Conservation (phyloP, 2,113 vertebrate genomes). For the Okapia johnstoni region DNA sequence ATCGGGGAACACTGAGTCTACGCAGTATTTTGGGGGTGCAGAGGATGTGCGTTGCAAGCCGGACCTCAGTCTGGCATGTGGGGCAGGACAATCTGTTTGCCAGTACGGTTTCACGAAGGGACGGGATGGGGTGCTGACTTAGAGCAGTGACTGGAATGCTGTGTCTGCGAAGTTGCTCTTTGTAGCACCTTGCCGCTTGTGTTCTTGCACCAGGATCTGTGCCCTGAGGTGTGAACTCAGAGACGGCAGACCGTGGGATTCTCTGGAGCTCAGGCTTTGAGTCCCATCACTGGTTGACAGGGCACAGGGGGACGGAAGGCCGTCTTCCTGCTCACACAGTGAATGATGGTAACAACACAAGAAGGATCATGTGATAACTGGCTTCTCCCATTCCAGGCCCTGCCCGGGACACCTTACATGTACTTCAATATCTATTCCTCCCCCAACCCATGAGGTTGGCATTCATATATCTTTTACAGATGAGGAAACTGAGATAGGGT, state of each 20-base stretch:
- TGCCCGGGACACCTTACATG: fast-evolving
- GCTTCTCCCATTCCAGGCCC: not conserved
- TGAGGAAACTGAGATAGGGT: not conserved
- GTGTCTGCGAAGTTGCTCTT: fast-evolving
- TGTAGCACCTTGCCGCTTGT: fast-evolving
- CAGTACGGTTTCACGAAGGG: not conserved
- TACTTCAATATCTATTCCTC: not conserved
- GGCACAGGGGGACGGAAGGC: not conserved
- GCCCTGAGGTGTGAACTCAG: too few relatives aligned
- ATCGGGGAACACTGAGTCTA: not conserved
- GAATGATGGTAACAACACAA: fast-evolving
- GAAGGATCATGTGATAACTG: fast-evolving
- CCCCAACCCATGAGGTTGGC: fast-evolving
- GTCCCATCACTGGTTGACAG: not conserved
- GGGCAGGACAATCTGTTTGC: not conserved
- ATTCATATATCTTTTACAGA: not conserved
- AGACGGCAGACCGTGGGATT: not conserved
- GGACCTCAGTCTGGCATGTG: fast-evolving
- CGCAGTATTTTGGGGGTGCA: not conserved
- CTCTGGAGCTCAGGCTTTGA: not conserved
- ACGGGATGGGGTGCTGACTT: fast-evolving
- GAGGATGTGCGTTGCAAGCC: fast-evolving
- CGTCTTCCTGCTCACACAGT: fast-evolving
- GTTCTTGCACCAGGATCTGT: too few relatives aligned
- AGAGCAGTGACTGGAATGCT: fast-evolving